phyloP scores from a whole-genome alignment of 64 coral and sea anemone species.

The Montipora cactus region DNA sequence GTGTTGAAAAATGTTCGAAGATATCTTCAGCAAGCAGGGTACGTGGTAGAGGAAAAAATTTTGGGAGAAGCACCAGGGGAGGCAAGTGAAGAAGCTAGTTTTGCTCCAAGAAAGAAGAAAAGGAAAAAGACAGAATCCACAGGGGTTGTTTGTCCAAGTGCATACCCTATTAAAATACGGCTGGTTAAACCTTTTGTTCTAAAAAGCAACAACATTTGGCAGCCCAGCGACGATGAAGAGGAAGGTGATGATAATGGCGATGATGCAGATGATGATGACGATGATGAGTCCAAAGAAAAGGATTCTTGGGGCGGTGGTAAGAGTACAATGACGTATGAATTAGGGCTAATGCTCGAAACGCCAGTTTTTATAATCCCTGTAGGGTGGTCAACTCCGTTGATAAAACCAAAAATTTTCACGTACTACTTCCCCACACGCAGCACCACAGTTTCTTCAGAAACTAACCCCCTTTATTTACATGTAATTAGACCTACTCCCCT shows the following conservation, averaged over 20 bases:
- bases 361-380: no score
- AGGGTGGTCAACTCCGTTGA: no score
- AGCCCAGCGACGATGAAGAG: neutral
- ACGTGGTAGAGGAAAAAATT: conserved; percentile 34
- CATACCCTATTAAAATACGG: neutral
- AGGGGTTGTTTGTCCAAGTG: no score
- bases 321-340: neutral
- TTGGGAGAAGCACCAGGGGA: neutral
- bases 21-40: conserved; percentile 48
- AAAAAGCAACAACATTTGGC: conserved; percentile 3
- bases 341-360: no score
- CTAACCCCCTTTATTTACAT: no score
- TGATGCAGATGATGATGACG: neutral
- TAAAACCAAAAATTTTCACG: no score
- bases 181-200: conserved; percentile 45
- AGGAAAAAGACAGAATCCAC: neutral
- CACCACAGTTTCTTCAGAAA: no score
- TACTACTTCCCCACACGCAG: no score
- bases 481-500: no score
- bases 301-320: neutral
- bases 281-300: neutral
- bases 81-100: neutral
- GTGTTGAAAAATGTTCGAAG: neutral
- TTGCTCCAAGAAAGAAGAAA: conserved; percentile 3
- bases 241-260: conserved; percentile 12